Conservation (phyloP, 1,140 invertebrate genomes). For the Megalopta genalis region DNA sequence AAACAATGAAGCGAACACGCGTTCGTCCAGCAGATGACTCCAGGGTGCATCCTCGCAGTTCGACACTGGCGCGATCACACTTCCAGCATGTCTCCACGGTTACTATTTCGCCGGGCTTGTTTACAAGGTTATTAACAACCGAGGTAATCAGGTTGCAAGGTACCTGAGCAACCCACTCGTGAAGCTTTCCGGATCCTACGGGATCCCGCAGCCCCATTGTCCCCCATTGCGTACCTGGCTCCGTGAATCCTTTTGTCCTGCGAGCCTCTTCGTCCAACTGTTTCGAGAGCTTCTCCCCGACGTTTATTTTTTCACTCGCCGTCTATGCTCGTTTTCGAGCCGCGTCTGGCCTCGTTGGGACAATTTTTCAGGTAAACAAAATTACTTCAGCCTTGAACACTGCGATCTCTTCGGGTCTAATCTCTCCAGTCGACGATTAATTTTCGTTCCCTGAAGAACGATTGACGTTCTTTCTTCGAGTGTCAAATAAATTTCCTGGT, state of each 20-base stretch:
- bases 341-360: not conserved
- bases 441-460: too few species aligned
- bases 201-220: constrained; percentile 41
- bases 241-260: constrained; percentile 44
- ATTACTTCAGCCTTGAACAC: too few species aligned
- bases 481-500: too few species aligned
- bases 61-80: not conserved
- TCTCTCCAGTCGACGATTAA: too few species aligned
- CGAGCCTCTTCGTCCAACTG: constrained; percentile 24
- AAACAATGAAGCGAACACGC: not conserved
- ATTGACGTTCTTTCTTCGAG: too few species aligned
- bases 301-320: constrained; percentile 36
- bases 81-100: not conserved
- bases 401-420: too few species aligned
- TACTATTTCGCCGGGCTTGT: constrained; percentile 33
- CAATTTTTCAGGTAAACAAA: not conserved
- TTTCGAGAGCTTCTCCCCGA: constrained; percentile 33
- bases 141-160: constrained; percentile 46
- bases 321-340: not conserved
- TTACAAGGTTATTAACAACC: constrained; percentile 54
- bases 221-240: constrained; percentile 37
- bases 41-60: not conserved
- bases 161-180: constrained; percentile 20
- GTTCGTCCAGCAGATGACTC: not conserved
- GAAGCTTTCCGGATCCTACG: constrained; percentile 19